Percentiles rank a stretch among this genome's conserved stretches.
phyloP scores from a whole-genome alignment of 2,888 invertebrate genomes.

The Drosophila niveifrons region DNA sequence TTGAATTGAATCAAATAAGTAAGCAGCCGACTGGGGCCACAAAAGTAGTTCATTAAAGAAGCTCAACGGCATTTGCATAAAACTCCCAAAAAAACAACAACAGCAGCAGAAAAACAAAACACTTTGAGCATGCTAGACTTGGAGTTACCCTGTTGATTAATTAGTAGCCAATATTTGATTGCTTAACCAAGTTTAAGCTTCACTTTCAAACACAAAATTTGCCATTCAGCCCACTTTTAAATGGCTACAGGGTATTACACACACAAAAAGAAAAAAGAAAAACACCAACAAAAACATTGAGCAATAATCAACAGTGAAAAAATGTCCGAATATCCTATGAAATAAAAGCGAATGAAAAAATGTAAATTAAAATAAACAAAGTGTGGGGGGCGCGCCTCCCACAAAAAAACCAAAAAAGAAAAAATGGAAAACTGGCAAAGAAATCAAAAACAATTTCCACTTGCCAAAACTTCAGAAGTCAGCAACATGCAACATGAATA shows the following conservation, averaged over 20 bases:
- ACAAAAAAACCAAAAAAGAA: constrained; percentile 11
- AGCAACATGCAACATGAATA: constrained; percentile 81
- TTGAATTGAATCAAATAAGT: constrained; percentile 70
- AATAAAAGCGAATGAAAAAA: constrained; percentile 55
- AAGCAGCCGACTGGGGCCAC: constrained; percentile 31
- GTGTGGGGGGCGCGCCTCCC: constrained; percentile 12
- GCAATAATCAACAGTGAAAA: constrained; percentile 48
- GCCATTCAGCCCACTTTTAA: background rate
- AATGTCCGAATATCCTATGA: constrained; percentile 24
- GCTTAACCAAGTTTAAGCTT: background rate
- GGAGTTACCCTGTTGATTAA: background rate
- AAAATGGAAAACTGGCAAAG: constrained; percentile 27
- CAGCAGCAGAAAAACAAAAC: constrained; percentile 9
- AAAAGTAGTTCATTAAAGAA: constrained; percentile 74
- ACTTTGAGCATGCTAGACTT: background rate
- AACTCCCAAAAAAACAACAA: constrained; percentile 4
- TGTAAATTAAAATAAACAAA: constrained; percentile 78
- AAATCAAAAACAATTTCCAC: constrained; percentile 62
- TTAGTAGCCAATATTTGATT: background rate
- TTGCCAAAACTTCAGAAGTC: constrained; percentile 78
- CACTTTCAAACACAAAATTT: background rate
- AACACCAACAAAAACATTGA: constrained; percentile 25
- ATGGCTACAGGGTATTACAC: constrained; percentile 16
- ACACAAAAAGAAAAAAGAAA: background rate
- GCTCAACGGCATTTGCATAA: constrained; percentile 69